Evolutionary conservation across 2,113 vertebrate species (phyloP), one percentile per base, ranked within the genome.

Genomic region (Engystomops pustulosus): DNA sequence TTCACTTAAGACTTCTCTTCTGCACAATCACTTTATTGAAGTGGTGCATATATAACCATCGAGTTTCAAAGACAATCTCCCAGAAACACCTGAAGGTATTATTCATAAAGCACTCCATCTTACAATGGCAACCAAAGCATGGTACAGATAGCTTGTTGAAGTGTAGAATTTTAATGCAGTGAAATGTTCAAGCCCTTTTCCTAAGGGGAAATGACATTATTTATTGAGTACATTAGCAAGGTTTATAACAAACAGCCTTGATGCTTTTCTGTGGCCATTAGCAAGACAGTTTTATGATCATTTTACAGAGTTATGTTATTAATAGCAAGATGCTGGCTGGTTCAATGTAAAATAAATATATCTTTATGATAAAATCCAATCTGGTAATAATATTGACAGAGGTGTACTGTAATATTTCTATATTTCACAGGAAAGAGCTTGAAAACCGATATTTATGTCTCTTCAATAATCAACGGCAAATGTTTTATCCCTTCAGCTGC

Each of bases 261-360:
- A 84, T 53, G 41, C 23, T 85, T 81, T 17, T 44, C 23, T 75
- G 53, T 76, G 25, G 7, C 68, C 58, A 86, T 85, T 74, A 80
- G 71, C 78, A 82, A 65, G n/a, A 83, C 1, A 86, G 8, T 14
- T 81, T 85, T 53, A 30, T 83, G 71, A 8, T 86, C 44, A 49
- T 51, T 88, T 86, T 78, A 82, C 72, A 77, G 75, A 55, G 47
- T 78, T 81, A 30, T 86, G 15, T 86, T 41, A 76, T 85, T 86
- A 86, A 53, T 86, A 86, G 75, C 53, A 51, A 86, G 60, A 82
- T 77, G 27, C 18, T 84, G 18, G 44, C 2, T 82, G 17, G 75
- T 67, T 84, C 25, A 72, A 81, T 68, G n/a, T 58, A 87, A 87
- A 88, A 30, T 30, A 86, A 89, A 75, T 85, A 47, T 80, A 34